Evolutionary conservation across 2,888 invertebrate species (phyloP), one percentile per base, ranked within the genome.

Genomic region (Eupeodes latifasciatus): DNA sequence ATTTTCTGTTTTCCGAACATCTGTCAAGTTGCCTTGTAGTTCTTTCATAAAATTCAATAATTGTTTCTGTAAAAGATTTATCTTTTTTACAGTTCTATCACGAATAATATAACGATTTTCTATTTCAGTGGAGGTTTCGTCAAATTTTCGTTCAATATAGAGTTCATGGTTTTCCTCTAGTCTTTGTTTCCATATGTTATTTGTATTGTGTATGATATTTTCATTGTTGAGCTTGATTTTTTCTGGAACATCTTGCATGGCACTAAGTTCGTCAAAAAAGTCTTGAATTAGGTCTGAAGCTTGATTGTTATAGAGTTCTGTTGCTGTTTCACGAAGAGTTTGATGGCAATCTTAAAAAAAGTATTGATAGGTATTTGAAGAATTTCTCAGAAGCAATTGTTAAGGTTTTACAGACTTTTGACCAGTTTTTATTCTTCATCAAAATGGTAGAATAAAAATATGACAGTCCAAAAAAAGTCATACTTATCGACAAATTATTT

Each of bases 181-280:
- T 36, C 91, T 89, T 3, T 91, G 81, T 14, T 91, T 90, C 4
- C 90, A 79, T 0, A 90, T 67, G 4, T 93, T 44, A 47, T 92
- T 92, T 0, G 91, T 90, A 51, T 91, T 90, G 61, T 92, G 92
- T 16, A 91, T 90, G 3, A 92, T 90, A 74, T 91, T 92, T 83
- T 93, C 93, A 53, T 89, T 90, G 47, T 93, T 91, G 0, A 71
- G 1, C 5, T 91, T 91, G 71, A 90, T 89, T 1, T 55, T 51
- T 0, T 91, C 90, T 40, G 90, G 80, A 5, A 91, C 88, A 11
- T 91, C 89, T 2, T 90, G 86, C 40, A 89, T 88, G 0, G 85
- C 57, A 0, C 90, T 85, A 0, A 91, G 80, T 61, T 92, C 92
- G 0, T 89, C 89, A n/a, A 91, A 90, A 81, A 90, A 92, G 5